Evolutionary conservation across 2,888 invertebrate species (phyloP).

Genomic region (Dione juno): DNA sequence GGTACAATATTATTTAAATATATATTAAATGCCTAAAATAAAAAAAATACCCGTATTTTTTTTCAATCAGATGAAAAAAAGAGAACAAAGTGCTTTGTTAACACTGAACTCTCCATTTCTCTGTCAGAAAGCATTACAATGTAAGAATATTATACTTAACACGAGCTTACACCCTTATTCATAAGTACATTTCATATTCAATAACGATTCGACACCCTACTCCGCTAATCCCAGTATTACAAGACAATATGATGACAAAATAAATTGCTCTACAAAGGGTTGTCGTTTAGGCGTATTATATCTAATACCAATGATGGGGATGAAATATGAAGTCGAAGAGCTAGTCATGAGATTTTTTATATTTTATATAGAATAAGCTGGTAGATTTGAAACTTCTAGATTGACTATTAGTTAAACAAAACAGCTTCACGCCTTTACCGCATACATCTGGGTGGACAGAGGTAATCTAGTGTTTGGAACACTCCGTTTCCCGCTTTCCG

Average conservation of each 20-base stretch:
- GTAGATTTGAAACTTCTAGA: no score
- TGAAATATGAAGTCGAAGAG: conserved; percentile 20
- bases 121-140: neutral
- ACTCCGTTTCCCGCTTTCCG: no score
- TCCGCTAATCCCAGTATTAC: conserved; percentile 57
- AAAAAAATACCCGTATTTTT: no score
- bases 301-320: conserved; percentile 51
- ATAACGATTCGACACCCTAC: conserved; percentile 55
- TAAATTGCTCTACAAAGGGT: conserved; percentile 69
- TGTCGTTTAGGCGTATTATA: conserved; percentile 56
- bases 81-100: no score
- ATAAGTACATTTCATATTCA: conserved; percentile 37
- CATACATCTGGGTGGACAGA: no score
- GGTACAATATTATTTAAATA: no score
- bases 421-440: no score
- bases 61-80: no score
- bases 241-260: conserved; percentile 70
- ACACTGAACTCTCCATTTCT: neutral
- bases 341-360: conserved; percentile 1
- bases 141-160: neutral
- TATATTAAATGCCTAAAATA: no score
- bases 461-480: no score
- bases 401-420: no score
- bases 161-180: conserved; percentile 5
- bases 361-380: neutral